Conservation (phyloP, 1,140 invertebrate genomes). For the Sycophila sp. region DNA sequence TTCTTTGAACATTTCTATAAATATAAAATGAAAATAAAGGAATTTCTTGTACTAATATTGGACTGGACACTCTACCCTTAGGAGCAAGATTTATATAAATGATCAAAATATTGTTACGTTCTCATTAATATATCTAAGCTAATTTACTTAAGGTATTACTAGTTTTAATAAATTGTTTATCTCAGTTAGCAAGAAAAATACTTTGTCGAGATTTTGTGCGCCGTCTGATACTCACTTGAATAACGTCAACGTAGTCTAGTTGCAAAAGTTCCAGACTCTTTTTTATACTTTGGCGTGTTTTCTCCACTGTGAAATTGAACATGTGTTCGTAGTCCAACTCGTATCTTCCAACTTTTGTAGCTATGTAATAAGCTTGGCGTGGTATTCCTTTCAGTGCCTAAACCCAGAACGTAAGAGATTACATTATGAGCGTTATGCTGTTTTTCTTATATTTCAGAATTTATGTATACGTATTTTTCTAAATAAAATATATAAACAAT, state of each 20-base stretch:
- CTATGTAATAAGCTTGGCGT: slow-evolving; percentile 86
- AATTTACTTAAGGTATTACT: too few relatives aligned
- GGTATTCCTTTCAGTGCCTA: slow-evolving; percentile 83
- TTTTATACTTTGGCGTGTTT: slow-evolving; percentile 80
- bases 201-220: too few relatives aligned
- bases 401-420: too few relatives aligned
- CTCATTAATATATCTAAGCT: too few relatives aligned
- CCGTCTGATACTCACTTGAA: slow-evolving; percentile 78
- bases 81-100: too few relatives aligned
- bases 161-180: too few relatives aligned
- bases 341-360: slow-evolving; percentile 92
- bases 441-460: slow-evolving; percentile 30
- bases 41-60: too few relatives aligned
- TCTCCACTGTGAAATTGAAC: slow-evolving; percentile 88
- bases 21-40: too few relatives aligned
- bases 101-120: too few relatives aligned
- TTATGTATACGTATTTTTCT: slow-evolving; percentile 1
- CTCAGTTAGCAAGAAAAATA: too few relatives aligned
- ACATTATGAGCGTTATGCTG: slow-evolving; percentile 31
- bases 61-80: too few relatives aligned
- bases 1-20: too few relatives aligned
- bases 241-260: slow-evolving; percentile 87
- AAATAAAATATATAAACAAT: neutral
- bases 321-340: slow-evolving; percentile 76
- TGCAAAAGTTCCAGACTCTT: slow-evolving; percentile 79